Conservation (phyloP, 2,888 invertebrate species). For the Eristalinus aeneus region DNA sequence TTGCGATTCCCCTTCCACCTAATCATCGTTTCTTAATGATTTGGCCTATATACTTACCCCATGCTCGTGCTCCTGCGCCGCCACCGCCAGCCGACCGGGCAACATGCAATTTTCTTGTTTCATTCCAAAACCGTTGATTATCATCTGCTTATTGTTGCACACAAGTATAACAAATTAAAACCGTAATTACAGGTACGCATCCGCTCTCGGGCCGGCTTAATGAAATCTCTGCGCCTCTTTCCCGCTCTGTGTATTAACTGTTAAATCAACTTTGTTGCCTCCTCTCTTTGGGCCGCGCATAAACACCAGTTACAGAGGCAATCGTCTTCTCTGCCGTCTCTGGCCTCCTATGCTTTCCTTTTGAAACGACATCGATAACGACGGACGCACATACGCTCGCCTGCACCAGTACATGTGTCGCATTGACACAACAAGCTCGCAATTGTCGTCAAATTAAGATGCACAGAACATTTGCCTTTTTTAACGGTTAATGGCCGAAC, state of each 20-base stretch:
- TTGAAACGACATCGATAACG: background rate
- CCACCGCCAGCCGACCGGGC: background rate
- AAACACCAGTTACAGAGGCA: slow-evolving; percentile 10
- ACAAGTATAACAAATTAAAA: slow-evolving; percentile 64
- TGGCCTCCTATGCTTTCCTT: background rate
- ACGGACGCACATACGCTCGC: background rate
- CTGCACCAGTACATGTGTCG: background rate
- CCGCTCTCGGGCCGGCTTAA: slow-evolving; percentile 19
- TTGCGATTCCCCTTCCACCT: slow-evolving; percentile 13
- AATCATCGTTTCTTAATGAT: slow-evolving; percentile 26
- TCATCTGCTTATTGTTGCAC: slow-evolving; percentile 55
- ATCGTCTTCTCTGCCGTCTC: background rate
- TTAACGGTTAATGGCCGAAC: background rate
- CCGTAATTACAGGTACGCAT: slow-evolving; percentile 56
- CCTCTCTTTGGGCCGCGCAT: background rate
- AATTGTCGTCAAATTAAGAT: slow-evolving; percentile 35
- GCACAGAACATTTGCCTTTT: slow-evolving; percentile 35
- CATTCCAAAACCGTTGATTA: slow-evolving; percentile 57
- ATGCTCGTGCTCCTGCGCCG: background rate
- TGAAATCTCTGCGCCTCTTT: slow-evolving; percentile 43
- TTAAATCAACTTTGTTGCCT: slow-evolving; percentile 43
- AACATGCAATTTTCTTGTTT: slow-evolving; percentile 55
- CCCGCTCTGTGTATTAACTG: slow-evolving; percentile 34
- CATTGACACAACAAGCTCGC: slow-evolving; percentile 31
- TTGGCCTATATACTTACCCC: slow-evolving; percentile 43